Base-by-base conservation (phyloP, 2,113 vertebrate genomes). In the Rafetus swinhoei region DNA sequence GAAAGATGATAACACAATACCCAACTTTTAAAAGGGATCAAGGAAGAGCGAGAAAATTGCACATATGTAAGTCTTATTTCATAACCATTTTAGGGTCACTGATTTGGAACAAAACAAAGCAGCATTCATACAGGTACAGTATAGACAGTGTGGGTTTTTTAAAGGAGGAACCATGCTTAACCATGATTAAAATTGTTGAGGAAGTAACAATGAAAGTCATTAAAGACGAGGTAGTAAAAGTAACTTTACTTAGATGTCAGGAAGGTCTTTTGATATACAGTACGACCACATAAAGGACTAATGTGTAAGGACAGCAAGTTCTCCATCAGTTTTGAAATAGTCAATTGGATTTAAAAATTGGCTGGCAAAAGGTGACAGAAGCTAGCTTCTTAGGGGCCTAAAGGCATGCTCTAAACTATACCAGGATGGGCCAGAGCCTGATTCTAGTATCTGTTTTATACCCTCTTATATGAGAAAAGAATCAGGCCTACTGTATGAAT, bases 261-360 rank as follows among this genome's bases (percentile, higher is more conserved):
- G 29, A 87, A 69, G 3, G 3, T 45, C 1, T 87, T 3, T 81
- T 24, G 7, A 5, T 52, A 54, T 3, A 21, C 1, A 45, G 45
- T 45, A 45, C 45, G 39, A 1, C 7, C 19, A 69, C 2, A 21
- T 79, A 9, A 57, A 86, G 82, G 7, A 81, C 7, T 24, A 1
- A 54, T 35, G 19, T 9, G 22, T 0, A 0, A 27, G 15, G 6
- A 86, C 84, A 91, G 5, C 16, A 45, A 81, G 24, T 15, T 1
- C 10, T 77, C 1, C 3, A 5, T 18, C 13, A 21, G 4, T 89
- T 52, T 13, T 56, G 57, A 84, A 9, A 12, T 3, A 81, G 7
- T 35, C 13, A 15, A 57, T 9, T 81, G 55, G 21, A 57, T 57
- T 59, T 16, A 81, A 45, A 24, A 76, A 45, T 45, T 74, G 72